Conservation (phyloP, 2,797 vertebrate genomes). For the Danionella dracula region DNA sequence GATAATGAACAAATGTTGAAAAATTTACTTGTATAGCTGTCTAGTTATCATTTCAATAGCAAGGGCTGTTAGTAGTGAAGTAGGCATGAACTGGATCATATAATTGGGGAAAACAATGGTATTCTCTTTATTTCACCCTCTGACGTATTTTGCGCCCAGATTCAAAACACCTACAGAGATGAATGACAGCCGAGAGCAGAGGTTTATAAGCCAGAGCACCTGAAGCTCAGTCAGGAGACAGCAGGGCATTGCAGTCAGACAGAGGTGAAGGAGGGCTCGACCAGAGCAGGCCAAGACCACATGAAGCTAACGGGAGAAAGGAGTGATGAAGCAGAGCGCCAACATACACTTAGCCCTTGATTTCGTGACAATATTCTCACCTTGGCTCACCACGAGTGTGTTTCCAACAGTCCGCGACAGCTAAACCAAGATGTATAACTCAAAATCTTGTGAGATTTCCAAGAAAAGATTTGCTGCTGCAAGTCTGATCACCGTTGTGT, state of each 20-base stretch:
- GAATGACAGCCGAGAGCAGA: slow-evolving; percentile 16
- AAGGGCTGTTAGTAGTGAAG: too few relatives aligned
- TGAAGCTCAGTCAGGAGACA: neutral
- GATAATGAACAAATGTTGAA: too few relatives aligned
- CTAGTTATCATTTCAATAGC: too few relatives aligned
- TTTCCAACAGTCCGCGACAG: neutral
- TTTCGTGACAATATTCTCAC: neutral
- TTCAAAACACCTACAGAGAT: slow-evolving; percentile 2
- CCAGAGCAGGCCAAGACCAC: neutral
- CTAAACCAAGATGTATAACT: neutral
- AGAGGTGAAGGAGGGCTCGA: slow-evolving; percentile 15
- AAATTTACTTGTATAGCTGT: too few relatives aligned
- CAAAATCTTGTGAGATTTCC: slow-evolving; percentile 4
- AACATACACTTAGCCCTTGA: neutral
- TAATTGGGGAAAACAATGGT: too few relatives aligned
- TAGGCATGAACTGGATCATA: too few relatives aligned
- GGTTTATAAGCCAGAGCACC: neutral
- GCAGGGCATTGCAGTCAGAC: neutral
- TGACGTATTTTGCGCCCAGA: too few relatives aligned
- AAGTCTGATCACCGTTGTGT: neutral
- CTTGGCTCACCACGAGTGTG: neutral
- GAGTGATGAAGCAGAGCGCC: neutral
- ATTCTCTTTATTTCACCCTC: too few relatives aligned
- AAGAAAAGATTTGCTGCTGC: neutral
- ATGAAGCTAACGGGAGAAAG: slow-evolving; percentile 4